Evolutionary conservation across 2,888 invertebrate species (phyloP).

Genomic region (Tortricodes alternella): DNA sequence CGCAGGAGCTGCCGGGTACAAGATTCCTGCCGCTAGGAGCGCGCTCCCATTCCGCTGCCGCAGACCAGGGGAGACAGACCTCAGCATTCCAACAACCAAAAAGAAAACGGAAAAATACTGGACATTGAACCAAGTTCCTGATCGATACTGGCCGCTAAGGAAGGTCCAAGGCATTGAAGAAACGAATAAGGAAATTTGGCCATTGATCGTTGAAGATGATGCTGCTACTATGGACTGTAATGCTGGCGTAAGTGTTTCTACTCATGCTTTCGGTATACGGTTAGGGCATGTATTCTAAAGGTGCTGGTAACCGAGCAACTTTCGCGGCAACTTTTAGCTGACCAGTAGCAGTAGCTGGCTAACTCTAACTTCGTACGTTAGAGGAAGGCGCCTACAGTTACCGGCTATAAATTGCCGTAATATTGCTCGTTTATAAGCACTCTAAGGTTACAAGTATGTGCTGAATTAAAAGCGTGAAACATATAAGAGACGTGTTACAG

Average conservation of each 20-base stretch:
- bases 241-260: constrained; percentile 11
- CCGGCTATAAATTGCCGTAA: no score
- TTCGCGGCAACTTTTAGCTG: no score
- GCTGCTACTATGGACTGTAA: constrained; percentile 1
- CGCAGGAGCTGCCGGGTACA: constrained; percentile 64
- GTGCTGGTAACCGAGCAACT: background rate
- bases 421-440: no score
- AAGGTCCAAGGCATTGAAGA: background rate
- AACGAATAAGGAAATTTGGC: background rate
- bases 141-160: background rate
- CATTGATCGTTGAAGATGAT: background rate
- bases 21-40: constrained; percentile 64
- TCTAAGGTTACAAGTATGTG: no score
- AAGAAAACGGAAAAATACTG: background rate
- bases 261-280: background rate
- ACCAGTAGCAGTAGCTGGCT: no score
- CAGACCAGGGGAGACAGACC: constrained; percentile 52
- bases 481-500: no score
- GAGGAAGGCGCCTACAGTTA: no score
- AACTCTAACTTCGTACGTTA: no score
- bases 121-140: background rate
- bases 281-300: background rate
- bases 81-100: constrained; percentile 17
- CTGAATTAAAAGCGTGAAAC: no score
- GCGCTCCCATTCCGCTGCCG: constrained; percentile 60